These are phyloP conservation scores for Spermophilus dauricus DNA, from an alignment of 2,113 vertebrate species.

Conservation along the genomic window DNA sequence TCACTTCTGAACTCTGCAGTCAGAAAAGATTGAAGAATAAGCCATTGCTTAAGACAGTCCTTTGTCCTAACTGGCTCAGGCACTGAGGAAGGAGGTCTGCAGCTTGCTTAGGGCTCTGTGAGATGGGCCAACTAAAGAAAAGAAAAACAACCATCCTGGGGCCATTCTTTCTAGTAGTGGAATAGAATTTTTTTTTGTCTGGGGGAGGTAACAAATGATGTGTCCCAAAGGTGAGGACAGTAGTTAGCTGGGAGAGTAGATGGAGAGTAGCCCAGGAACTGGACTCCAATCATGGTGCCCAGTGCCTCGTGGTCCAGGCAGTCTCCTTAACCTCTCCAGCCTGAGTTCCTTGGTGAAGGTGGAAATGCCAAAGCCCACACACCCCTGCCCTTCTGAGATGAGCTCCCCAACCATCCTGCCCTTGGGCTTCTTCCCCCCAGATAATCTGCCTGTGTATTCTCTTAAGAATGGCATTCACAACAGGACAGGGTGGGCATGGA, in stretches of 20 bases:
- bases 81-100: too few relatives aligned
- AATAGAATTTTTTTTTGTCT: background rate
- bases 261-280: background rate
- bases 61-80: accelerated
- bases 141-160: background rate
- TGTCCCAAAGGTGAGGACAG: accelerated
- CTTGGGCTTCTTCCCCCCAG: background rate
- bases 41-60: background rate
- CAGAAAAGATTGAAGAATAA: background rate
- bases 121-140: background rate
- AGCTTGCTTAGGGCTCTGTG: too few relatives aligned
- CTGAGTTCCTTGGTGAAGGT: background rate
- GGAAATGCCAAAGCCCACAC: background rate
- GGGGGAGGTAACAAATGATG: background rate
- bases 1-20: background rate
- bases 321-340: background rate
- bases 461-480: background rate
- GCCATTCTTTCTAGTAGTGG: background rate
- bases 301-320: background rate
- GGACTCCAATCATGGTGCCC: too few relatives aligned
- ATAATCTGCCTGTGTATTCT: background rate
- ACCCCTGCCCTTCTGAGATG: background rate
- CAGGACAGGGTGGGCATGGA: too few relatives aligned
- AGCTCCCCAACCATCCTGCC: accelerated
- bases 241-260: background rate